phyloP scores from a whole-genome alignment of 1,140 invertebrate species.

The Drosophila ficusphila region DNA sequence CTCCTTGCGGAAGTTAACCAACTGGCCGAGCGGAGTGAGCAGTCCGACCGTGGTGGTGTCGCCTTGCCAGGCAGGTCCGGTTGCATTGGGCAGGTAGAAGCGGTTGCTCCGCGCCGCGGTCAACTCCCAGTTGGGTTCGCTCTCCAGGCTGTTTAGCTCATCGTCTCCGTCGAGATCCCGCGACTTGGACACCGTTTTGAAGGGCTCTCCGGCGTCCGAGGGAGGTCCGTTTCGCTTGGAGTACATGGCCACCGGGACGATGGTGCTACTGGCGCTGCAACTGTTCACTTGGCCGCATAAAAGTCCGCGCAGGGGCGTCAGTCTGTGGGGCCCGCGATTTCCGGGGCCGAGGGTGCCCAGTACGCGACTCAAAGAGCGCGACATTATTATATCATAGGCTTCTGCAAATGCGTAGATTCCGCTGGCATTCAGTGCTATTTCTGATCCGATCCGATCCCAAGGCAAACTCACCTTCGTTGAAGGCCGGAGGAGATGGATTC shows the following conservation, averaged over 20 bases:
- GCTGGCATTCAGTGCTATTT: conserved; percentile 33
- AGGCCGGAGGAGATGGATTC: neutral
- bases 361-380: conserved; percentile 33
- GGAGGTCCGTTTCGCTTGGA: conserved; percentile 71
- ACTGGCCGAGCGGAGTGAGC: conserved; percentile 63
- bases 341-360: conserved; percentile 4
- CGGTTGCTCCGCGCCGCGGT: conserved; percentile 87
- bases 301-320: conserved; percentile 1
- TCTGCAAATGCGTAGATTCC: conserved; percentile 41
- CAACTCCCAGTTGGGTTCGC: conserved; percentile 86
- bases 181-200: conserved; percentile 69
- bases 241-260: conserved; percentile 37
- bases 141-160: conserved; percentile 61
- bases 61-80: conserved; percentile 87
- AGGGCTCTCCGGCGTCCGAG: conserved; percentile 57
- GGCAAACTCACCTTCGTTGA: conserved; percentile 9
- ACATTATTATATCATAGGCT: conserved; percentile 55
- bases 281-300: neutral
- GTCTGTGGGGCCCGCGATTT: neutral
- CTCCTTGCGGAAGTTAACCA: conserved; percentile 70
- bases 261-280: neutral
- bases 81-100: conserved; percentile 89
- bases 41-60: conserved; percentile 83
- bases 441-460: neutral
- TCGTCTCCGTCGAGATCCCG: conserved; percentile 59